Evolutionary conservation across 2,113 vertebrate species (phyloP), one percentile per base, ranked within the genome.

Genomic region (Cichladusa arquata): DNA sequence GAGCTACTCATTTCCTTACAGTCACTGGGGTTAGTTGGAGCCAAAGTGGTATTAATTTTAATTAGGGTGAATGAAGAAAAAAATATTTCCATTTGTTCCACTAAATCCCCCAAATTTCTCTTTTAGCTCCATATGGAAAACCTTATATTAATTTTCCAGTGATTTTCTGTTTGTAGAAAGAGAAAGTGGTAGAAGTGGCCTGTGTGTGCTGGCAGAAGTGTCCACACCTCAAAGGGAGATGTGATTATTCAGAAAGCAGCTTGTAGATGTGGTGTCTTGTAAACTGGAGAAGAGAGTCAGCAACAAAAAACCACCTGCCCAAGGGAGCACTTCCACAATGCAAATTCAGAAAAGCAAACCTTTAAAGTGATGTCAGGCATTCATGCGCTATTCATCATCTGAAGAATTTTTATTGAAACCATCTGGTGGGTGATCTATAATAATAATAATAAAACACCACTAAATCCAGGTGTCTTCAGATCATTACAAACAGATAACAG

Each of bases 31-130:
- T 57, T 81, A 71, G 8, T 25, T 47, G 51, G 25, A 94, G 70
- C 67, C 87, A 95, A 80, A 93, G 29, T 65, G 47, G n/a, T 88
- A 95, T 85, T 95, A 50, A 89, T 93, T 97, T 96, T 95, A 96
- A 96, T 95, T 94, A 74, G 77, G 60, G 26, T 79, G 53, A 91
- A 79, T 19, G n/a, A 74, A 93, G 33, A 38, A 73, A 91, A 93
- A 81, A 53, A 16, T 14, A 62, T 22, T 81, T 87, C 45, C 24
- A 66, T 93, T 96, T 93, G 66, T 92, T 93, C 74, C 38, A 60
- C 38, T 73, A 60, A 82, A 38, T 4, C 33, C 48, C 72, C 40
- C 24, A n/a, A 7, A 38, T 57, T 84, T 90, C 71, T 22, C 9
- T 70, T 91, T 92, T 60, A 60, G 47, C 25, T 89, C 70, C 31